Evolutionary conservation across 2,797 vertebrate genomes (phyloP).

Genomic region (Coranthus polyacanthus): DNA sequence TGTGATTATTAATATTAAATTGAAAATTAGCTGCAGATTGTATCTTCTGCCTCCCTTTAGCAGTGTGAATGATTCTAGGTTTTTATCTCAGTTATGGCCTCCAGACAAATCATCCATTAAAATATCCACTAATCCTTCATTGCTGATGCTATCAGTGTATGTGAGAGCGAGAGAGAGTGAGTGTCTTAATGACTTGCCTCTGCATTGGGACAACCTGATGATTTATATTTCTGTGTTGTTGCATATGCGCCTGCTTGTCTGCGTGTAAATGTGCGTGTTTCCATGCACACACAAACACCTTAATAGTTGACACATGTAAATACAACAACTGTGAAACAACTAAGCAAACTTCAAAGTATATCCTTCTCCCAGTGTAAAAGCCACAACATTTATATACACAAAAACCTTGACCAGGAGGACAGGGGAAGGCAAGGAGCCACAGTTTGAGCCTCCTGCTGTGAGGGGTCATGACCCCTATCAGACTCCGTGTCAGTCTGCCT

Average conservation of each 20-base stretch:
- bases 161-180: background rate
- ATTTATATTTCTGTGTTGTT: constrained; percentile 55
- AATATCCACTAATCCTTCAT: constrained; percentile 22
- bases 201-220: constrained; percentile 7
- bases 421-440: constrained; percentile 84
- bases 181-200: constrained; percentile 38
- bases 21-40: constrained; percentile 1
- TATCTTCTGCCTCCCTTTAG: constrained; percentile 13
- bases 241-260: constrained; percentile 26
- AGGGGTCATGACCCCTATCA: constrained; percentile 97
- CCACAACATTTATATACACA: background rate
- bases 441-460: constrained; percentile 83
- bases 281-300: constrained; percentile 10
- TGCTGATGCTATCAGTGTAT: constrained; percentile 10
- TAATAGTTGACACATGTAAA: constrained; percentile 19
- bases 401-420: constrained; percentile 88
- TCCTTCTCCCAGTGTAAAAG: constrained; percentile 43
- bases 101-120: constrained; percentile 24
- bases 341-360: background rate
- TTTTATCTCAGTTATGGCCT: constrained; percentile 29
- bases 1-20: constrained; percentile 8
- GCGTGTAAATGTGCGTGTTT: constrained; percentile 13
- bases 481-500: constrained; percentile 98
- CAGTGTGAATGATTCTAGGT: background rate
- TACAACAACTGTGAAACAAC: constrained; percentile 21